Conservation (phyloP, 2,797 vertebrate genomes). For the Harpagifer antarcticus region DNA sequence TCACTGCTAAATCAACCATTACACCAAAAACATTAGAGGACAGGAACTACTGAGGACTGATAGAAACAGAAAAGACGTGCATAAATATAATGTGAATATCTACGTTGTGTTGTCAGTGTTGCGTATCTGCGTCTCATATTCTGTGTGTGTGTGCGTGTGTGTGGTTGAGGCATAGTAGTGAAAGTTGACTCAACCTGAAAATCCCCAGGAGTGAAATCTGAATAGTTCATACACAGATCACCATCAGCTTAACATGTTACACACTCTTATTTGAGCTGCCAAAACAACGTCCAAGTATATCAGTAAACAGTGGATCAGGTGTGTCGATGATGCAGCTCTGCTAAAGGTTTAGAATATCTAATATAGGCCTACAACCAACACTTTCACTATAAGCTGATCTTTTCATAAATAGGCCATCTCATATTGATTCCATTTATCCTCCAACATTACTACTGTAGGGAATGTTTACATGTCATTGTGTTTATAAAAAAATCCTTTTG, state of each 20-base stretch:
- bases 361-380: not conserved
- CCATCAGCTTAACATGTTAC: constrained; percentile 13
- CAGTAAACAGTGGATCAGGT: not conserved
- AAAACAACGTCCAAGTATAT: not conserved
- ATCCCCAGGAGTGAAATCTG: constrained; percentile 46
- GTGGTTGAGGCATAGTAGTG: constrained; percentile 30
- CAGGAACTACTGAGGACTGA: not conserved
- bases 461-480: no score
- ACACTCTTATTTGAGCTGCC: not conserved
- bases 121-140: constrained; percentile 38
- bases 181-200: constrained; percentile 75
- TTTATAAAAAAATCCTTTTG: no score
- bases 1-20: not conserved
- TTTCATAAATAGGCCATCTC: no score
- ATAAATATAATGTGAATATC: not conserved
- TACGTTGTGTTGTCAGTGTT: constrained; percentile 5
- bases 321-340: not conserved
- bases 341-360: not conserved
- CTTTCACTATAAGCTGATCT: not conserved
- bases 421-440: no score
- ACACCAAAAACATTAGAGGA: not conserved
- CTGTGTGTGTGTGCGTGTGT: constrained; percentile 23
- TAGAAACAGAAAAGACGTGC: not conserved
- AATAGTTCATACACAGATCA: constrained; percentile 37
- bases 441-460: no score